Evolutionary conservation across 2,113 vertebrate species (phyloP).

Genomic region (Indri indri): DNA sequence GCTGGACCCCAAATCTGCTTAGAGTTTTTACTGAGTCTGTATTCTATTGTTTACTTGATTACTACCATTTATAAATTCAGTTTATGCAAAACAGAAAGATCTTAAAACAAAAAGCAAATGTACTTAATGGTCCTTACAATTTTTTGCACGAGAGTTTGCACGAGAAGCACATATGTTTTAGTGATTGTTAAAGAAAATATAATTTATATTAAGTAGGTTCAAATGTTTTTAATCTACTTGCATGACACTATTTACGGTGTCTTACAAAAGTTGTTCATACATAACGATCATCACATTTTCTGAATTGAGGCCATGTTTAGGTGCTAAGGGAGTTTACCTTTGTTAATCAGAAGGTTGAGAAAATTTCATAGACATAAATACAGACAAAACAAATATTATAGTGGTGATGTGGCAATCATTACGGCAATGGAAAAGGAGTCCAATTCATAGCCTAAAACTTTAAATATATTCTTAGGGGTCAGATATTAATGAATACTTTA

Average conservation of each 20-base stretch:
- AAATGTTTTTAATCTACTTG: slow-evolving; percentile 81
- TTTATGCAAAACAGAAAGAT: not conserved
- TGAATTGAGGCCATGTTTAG: slow-evolving; percentile 81
- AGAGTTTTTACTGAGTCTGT: not conserved
- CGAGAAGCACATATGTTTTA: not conserved
- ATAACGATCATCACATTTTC: slow-evolving; percentile 78
- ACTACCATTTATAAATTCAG: not conserved
- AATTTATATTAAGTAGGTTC: not conserved
- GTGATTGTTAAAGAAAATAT: not conserved
- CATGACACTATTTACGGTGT: slow-evolving; percentile 85
- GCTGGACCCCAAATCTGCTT: slow-evolving; percentile 36
- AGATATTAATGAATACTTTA: slow-evolving; percentile 97
- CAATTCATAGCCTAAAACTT: slow-evolving; percentile 87
- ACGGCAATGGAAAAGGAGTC: slow-evolving; percentile 81
- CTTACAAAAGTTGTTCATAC: slow-evolving; percentile 80
- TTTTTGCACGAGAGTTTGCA: not conserved
- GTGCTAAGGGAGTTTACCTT: slow-evolving; percentile 83
- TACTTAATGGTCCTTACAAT: not conserved
- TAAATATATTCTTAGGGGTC: slow-evolving; percentile 88
- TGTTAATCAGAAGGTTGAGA: slow-evolving; percentile 83
- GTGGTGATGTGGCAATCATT: slow-evolving; percentile 70
- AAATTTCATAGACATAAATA: slow-evolving; percentile 75
- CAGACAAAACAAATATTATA: slow-evolving; percentile 72
- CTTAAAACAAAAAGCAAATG: not conserved
- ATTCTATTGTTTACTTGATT: slow-evolving; percentile 15